Evolutionary conservation across 1,140 invertebrate species (phyloP).

Genomic region (Papilio dardanus): DNA sequence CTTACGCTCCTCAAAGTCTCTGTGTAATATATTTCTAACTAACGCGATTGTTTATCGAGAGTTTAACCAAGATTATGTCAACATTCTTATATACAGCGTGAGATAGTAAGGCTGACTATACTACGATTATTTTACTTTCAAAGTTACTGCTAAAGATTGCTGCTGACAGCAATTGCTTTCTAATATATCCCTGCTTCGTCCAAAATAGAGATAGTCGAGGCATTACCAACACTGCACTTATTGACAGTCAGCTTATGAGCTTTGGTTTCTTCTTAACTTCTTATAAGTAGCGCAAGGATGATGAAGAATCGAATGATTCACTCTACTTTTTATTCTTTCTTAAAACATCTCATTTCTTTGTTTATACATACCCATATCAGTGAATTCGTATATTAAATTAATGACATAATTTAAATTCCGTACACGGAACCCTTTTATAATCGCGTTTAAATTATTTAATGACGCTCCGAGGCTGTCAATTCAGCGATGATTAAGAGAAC

Average conservation of each 20-base stretch:
- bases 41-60: slow-evolving; percentile 25
- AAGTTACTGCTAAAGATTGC: too few relatives aligned
- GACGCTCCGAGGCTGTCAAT: slow-evolving; percentile 20
- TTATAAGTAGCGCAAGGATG: too few relatives aligned
- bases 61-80: background rate
- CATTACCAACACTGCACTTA: too few relatives aligned
- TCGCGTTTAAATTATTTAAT: slow-evolving; percentile 20
- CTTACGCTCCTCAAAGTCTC: slow-evolving; percentile 48
- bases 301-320: background rate
- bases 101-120: background rate
- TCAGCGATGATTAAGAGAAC: slow-evolving; percentile 32
- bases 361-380: too few relatives aligned
- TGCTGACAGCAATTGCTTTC: too few relatives aligned
- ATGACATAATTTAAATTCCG: slow-evolving; percentile 12
- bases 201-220: too few relatives aligned
- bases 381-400: background rate
- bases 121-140: background rate
- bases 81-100: slow-evolving; percentile 22
- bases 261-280: too few relatives aligned
- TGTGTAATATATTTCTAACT: slow-evolving; percentile 26
- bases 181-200: too few relatives aligned
- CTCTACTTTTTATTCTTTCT: background rate
- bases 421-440: slow-evolving; percentile 18
- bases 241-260: too few relatives aligned
- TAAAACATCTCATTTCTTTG: too few relatives aligned